Percentiles rank a stretch among this genome's conserved stretches.
These are phyloP conservation scores for Eupeodes latifasciatus DNA, from an alignment of 2,888 invertebrate genomes.

Conservation along the genomic window DNA sequence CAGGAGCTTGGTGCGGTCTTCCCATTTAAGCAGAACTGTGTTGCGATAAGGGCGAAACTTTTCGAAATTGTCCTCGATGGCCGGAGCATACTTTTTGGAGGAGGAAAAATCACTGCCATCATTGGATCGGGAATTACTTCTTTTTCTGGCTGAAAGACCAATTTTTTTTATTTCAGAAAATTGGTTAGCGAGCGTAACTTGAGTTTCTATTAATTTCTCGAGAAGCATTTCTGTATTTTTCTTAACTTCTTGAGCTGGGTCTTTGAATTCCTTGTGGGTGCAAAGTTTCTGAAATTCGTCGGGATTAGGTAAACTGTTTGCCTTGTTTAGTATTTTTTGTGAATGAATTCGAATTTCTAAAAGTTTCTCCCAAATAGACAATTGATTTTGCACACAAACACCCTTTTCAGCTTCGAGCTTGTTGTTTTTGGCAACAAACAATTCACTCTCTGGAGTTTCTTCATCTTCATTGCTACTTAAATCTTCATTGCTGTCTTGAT, in stretches of 20 bases:
- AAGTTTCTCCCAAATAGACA: conserved; percentile 92
- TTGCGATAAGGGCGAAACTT: conserved; percentile 89
- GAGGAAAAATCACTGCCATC: conserved; percentile 24
- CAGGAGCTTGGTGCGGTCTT: conserved; percentile 93
- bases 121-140: conserved; percentile 77
- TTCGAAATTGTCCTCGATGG: conserved; percentile 86
- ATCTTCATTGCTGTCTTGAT: conserved; percentile 59
- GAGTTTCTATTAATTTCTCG: conserved; percentile 87
- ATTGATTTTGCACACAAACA: conserved; percentile 88
- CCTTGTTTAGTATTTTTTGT: conserved; percentile 90
- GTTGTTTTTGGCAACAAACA: conserved; percentile 82
- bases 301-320: conserved; percentile 91
- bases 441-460: conserved; percentile 79
- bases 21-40: conserved; percentile 95
- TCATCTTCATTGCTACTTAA: conserved; percentile 57
- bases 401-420: conserved; percentile 87
- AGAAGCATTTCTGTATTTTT: conserved; percentile 86
- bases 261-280: conserved; percentile 85
- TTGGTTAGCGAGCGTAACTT: conserved; percentile 86
- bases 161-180: conserved; percentile 88
- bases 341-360: conserved; percentile 94
- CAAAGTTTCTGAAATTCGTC: conserved; percentile 85
- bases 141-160: conserved; percentile 76
- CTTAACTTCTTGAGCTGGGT: conserved; percentile 85
- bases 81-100: conserved; percentile 83